Evolutionary conservation across 2,888 invertebrate species (phyloP), one percentile per base, ranked within the genome.

Genomic region (Aleiodes leptofemur): DNA sequence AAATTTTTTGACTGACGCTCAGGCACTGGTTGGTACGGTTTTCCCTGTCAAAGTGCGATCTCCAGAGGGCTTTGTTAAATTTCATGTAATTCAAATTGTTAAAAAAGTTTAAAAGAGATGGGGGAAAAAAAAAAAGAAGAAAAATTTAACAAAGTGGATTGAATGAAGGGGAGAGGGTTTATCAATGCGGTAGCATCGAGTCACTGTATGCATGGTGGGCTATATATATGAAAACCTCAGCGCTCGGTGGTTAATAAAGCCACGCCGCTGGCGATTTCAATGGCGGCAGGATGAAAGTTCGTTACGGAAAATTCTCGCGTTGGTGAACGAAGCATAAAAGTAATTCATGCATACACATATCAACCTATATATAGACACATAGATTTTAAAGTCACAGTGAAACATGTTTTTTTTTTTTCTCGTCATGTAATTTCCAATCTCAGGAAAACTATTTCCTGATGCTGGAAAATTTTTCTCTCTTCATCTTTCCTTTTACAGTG

Each of bases 371-470:
- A 51, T 57, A 76, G 77, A 76, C 74, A 59, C 69, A 74, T 38
- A 74, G 68, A 73, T 57, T 23, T 7, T 55, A n/a, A 31, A 38
- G 50, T 38, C 51, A 8, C 13, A 29, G 29, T 50, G 50, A 31
- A 23, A 23, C 56, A 38, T 23, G 56, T 70, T 76, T 55, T 61
- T 69, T 3, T 34, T 34, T 3, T 34, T 34, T 34, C 3, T 4
- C 34, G 5, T 53, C 68, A 69, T 73, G 64, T 73, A 72, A 75
- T 69, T 76, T 51, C 43, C 75, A 73, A 75, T 75, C 64, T 76
- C 75, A 50, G 38, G 48, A 50, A 7, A 48, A 68, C 34, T 64
- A 55, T 66, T 57, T 61, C 55, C 59, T 71, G 29, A 59, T 72
- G 66, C 29, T 31, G 72, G 23, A 34, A 64, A 61, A 64, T 72